These are phyloP conservation scores for Aculops lycopersici DNA, from an alignment of 1,140 invertebrate species.

Conservation along the genomic window DNA sequence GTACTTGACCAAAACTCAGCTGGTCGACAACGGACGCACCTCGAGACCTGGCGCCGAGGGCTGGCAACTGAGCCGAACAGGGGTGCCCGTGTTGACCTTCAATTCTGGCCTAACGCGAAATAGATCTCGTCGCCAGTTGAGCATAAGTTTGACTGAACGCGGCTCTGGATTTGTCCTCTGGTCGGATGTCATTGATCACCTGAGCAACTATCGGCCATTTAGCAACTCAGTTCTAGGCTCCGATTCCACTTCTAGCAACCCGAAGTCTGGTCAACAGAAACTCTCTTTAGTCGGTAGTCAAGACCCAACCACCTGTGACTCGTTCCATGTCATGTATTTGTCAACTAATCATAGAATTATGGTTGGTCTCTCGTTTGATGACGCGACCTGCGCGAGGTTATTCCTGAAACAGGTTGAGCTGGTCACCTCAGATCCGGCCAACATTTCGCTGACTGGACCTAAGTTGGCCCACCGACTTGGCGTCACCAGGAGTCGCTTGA, in stretches of 20 bases:
- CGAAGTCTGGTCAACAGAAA: neutral
- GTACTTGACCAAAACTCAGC: constrained; percentile 23
- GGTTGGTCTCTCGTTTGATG: constrained; percentile 40
- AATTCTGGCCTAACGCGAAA: constrained; percentile 37
- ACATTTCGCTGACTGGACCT: constrained; percentile 35
- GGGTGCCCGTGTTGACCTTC: constrained; percentile 41
- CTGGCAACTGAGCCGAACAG: constrained; percentile 41
- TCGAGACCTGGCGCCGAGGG: constrained; percentile 13
- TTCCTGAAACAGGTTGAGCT: constrained; percentile 30
- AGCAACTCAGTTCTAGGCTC: neutral
- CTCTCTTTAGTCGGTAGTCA: constrained; percentile 13
- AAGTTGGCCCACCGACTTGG: constrained; percentile 17
- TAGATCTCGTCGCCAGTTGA: constrained; percentile 31
- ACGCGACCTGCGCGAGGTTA: constrained; percentile 30
- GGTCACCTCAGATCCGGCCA: constrained; percentile 38
- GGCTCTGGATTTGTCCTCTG: constrained; percentile 54
- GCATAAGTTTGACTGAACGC: constrained; percentile 40
- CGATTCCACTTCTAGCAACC: neutral
- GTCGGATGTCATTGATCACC: constrained; percentile 39
- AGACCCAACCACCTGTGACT: constrained; percentile 20
- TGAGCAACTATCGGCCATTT: constrained; percentile 22
- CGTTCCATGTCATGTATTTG: constrained; percentile 46
- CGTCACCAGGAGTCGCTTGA: neutral
- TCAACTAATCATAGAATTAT: constrained; percentile 29
- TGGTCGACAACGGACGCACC: constrained; percentile 15